Evolutionary conservation across 2,113 vertebrate genomes (phyloP), one percentile per base, ranked within the genome.

Genomic region (Motacilla tschutschensis): DNA sequence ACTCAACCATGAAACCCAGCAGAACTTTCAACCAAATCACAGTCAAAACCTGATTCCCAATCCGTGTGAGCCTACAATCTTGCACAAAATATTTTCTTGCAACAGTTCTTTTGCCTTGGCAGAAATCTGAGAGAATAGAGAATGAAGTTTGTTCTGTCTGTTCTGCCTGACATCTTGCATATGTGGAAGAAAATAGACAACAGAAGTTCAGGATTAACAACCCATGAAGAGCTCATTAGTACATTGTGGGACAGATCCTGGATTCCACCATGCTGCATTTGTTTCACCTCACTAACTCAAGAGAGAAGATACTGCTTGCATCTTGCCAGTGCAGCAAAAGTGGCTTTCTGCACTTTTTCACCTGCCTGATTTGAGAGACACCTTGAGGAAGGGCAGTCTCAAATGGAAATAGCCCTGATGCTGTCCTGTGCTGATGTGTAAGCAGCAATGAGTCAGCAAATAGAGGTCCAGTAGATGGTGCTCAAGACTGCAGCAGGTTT

Each of bases 401-500:
- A 35, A 35, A 41, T 14, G 44, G 29, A 63, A 88, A 53, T 2
- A 43, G 9, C 20, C 24, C 40, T 24, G 17, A 36, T 25, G 10
- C 17, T 50, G 17, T 81, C 17, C 11, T 54, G 22, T 41, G 18
- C 12, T 80, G 43, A 47, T 5, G 12, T 8, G 28, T 1, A 60
- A 54, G 29, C 40, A 59, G 12, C 8, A 66, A 65, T 25, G 47
- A 79, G 35, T 65, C 60, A 83, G 70, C 50, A 94, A 59, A 65
- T 5, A 81, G 48, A 84, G 67, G 53, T 60, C 83, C 17, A 5
- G 59, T 53, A 84, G 67, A 48, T 53, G 71, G 77, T 75, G 77
- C 58, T 89, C 65, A 81, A 87, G 82, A 46, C 48, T 65, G 43
- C 69, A 73, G 55, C 40, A 88, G 17, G 8, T 74, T 83, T 69